Percentiles rank a stretch among this genome's conserved stretches.
These are phyloP conservation scores for Sorex fumeus DNA, from an alignment of 2,113 vertebrate species.

Conservation along the genomic window DNA sequence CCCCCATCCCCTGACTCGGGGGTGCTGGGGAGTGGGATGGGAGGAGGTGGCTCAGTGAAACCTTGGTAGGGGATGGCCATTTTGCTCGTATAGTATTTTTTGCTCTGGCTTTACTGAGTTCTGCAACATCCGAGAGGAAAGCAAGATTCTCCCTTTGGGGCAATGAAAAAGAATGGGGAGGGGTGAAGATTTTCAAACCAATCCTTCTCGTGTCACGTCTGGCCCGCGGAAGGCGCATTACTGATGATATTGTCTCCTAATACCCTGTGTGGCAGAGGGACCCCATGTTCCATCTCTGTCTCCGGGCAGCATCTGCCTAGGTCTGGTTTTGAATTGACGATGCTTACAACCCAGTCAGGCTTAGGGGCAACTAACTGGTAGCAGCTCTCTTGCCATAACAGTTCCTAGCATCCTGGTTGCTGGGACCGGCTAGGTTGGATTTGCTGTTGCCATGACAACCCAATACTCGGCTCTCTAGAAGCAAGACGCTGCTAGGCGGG, in stretches of 20 bases:
- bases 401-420: slow-evolving; percentile 62
- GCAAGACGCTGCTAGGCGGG: slow-evolving; percentile 52
- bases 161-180: not conserved
- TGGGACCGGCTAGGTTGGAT: slow-evolving; percentile 82
- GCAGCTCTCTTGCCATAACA: slow-evolving; percentile 59
- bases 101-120: slow-evolving; percentile 39
- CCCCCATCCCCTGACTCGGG: not conserved
- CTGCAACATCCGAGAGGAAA: not conserved
- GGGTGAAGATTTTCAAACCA: slow-evolving; percentile 71
- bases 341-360: slow-evolving; percentile 74
- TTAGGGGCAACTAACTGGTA: slow-evolving; percentile 73
- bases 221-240: not conserved
- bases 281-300: slow-evolving; percentile 12
- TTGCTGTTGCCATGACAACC: slow-evolving; percentile 82
- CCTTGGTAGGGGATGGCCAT: not conserved
- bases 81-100: not conserved
- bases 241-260: not conserved
- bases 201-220: not conserved
- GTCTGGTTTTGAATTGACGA: slow-evolving; percentile 67
- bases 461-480: slow-evolving; percentile 69
- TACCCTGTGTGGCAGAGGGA: not conserved
- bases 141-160: slow-evolving; percentile 24
- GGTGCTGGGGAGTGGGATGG: not conserved
- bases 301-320: slow-evolving; percentile 54
- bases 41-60: not conserved